These are phyloP conservation scores for Antennarius striatus DNA, from an alignment of 2,113 vertebrate species.

Conservation along the genomic window DNA sequence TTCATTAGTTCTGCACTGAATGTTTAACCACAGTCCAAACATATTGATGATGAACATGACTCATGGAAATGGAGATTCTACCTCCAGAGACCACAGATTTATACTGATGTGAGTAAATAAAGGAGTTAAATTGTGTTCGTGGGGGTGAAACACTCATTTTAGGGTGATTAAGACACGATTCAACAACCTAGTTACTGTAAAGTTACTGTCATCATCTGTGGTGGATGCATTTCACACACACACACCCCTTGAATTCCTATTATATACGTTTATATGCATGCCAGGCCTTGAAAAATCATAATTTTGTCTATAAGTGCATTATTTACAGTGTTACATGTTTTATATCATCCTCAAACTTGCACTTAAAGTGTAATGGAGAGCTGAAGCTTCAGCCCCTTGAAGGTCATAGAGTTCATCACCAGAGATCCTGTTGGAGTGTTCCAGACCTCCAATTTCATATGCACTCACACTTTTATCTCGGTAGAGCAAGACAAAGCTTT, in stretches of 20 bases:
- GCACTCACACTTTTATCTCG: no score
- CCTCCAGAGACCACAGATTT: conserved; percentile 47
- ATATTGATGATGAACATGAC: conserved; percentile 54
- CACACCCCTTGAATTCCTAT: no score
- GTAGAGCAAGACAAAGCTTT: conserved; percentile 1
- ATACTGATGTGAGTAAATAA: conserved; percentile 28
- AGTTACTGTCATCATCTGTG: conserved; percentile 29
- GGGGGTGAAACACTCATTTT: conserved; percentile 55
- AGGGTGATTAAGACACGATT: conserved; percentile 58
- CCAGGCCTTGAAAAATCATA: no score
- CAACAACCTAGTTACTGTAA: conserved; percentile 38
- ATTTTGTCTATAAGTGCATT: no score
- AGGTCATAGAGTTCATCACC: no score
- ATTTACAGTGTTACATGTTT: no score
- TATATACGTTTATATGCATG: no score
- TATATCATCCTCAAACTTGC: no score
- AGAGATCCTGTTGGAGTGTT: no score
- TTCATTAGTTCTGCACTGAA: conserved; percentile 51
- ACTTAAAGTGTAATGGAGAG: no score
- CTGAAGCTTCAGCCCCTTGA: no score
- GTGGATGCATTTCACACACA: neutral
- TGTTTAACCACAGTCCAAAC: conserved; percentile 44
- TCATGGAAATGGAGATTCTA: conserved; percentile 51
- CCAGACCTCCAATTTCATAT: no score
- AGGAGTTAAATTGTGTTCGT: conserved; percentile 52